These are phyloP conservation scores for rabbit (Oryctolagus cuniculus) DNA, from an alignment of 2,113 vertebrate genomes.

Conservation along the genomic window mOryCun1.1 NC_091432.1:113441501-113442000, in stretches of 20 bases:
- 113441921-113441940: background rate
- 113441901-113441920: background rate
- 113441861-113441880: background rate
- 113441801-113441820: background rate
- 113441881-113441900: background rate
- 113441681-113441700: background rate
- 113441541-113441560: conserved; percentile 19
- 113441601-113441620: background rate
- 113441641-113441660: background rate
- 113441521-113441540: conserved; percentile 48
- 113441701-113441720: background rate
- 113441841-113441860: too few relatives aligned
- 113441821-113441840: background rate
- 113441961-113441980: too few relatives aligned
- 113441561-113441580: conserved; percentile 23
- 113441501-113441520: background rate
- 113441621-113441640: background rate
- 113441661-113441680: background rate
- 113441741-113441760: background rate
- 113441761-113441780: background rate
- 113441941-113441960: too few relatives aligned
- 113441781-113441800: background rate
- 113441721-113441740: background rate
- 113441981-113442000: too few relatives aligned
- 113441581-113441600: background rate